These are phyloP conservation scores for Saimiri boliviensis DNA, from an alignment of 2,113 vertebrate species.

Conservation along the genomic window DNA sequence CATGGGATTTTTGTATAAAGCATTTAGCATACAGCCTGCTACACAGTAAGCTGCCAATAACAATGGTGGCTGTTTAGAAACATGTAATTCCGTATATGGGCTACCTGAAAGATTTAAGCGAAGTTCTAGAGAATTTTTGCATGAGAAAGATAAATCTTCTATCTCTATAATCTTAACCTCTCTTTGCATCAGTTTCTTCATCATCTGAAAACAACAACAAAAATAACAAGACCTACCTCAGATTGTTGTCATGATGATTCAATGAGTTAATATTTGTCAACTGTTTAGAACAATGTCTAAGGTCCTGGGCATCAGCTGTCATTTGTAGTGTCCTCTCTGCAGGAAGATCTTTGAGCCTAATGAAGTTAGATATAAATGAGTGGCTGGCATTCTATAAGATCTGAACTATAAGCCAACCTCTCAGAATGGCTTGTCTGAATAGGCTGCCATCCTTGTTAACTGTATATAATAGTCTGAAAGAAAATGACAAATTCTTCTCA, in stretches of 20 bases:
- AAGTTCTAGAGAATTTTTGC: background rate
- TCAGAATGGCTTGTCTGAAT: slow-evolving; percentile 6
- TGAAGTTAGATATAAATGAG: background rate
- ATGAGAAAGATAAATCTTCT: background rate
- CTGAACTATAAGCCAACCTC: background rate
- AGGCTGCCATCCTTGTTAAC: background rate
- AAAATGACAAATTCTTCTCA: background rate
- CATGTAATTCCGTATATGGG: background rate
- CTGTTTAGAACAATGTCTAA: background rate
- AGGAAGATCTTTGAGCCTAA: background rate
- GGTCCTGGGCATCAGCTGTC: background rate
- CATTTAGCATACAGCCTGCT: background rate
- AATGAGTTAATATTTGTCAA: background rate
- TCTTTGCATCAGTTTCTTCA: background rate
- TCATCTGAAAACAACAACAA: background rate
- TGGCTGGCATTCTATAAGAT: background rate
- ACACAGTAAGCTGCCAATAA: background rate
- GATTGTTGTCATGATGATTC: background rate
- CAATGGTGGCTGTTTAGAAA: background rate
- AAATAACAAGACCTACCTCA: background rate
- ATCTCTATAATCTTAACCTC: background rate
- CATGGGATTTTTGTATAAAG: background rate
- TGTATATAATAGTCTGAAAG: background rate
- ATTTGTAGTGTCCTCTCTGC: background rate
- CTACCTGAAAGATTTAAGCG: background rate